These are phyloP conservation scores for Philereme vetulata DNA, from an alignment of 2,888 invertebrate genomes.

Conservation along the genomic window DNA sequence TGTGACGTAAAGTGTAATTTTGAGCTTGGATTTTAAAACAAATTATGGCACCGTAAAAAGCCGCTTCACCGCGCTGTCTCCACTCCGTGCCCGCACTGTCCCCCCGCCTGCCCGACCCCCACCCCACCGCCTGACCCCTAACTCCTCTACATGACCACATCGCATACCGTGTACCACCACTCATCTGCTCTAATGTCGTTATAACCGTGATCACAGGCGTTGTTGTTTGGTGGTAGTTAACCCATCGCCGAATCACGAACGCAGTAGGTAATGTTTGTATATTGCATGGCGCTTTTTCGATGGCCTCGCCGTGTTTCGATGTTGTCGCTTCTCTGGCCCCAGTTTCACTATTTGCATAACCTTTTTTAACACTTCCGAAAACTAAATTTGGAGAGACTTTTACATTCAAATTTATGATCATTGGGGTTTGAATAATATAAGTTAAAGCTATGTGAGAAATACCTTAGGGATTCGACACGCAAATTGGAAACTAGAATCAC, in stretches of 20 bases:
- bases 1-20: conserved; percentile 34
- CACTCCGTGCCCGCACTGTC: conserved; percentile 58
- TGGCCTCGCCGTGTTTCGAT: conserved; percentile 68
- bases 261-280: conserved; percentile 45
- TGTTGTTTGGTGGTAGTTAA: conserved; percentile 48
- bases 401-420: conserved; percentile 8
- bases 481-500: not conserved
- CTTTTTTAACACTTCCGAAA: conserved; percentile 10
- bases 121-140: conserved; percentile 37
- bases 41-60: conserved; percentile 59
- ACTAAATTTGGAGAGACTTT: conserved; percentile 10
- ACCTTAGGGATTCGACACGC: not conserved
- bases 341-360: conserved; percentile 29
- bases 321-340: conserved; percentile 53
- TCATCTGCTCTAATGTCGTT: conserved; percentile 65
- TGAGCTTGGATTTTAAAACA: conserved; percentile 47
- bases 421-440: conserved; percentile 4
- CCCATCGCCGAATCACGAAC: conserved; percentile 44
- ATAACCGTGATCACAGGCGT: conserved; percentile 49
- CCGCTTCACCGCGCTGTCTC: conserved; percentile 74
- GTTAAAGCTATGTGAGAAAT: not conserved
- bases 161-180: conserved; percentile 77
- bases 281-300: conserved; percentile 75
- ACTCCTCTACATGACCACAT: conserved; percentile 55
- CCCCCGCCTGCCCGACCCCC: conserved; percentile 29